A percentile compares a stretch with the other conserved stretches of the same genome.
phyloP scores from a whole-genome alignment of 37 sponge, comb jelly and placozoan genomes.

The Cladorhizidae sp. region DNA sequence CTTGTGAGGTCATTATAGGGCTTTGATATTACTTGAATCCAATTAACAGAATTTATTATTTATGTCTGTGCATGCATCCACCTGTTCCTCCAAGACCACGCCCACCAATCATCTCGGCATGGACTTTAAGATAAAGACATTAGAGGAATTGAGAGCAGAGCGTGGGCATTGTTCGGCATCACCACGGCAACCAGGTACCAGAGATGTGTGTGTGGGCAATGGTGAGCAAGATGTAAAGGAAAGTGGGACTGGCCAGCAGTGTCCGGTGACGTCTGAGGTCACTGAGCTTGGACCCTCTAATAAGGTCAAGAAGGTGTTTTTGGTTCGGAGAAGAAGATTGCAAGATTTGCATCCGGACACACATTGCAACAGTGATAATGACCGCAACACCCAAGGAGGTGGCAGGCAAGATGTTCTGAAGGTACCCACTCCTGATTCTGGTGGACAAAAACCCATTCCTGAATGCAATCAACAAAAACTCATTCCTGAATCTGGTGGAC shows the following conservation, averaged over 20 bases:
- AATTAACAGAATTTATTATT: too few relatives aligned
- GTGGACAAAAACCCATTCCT: too few relatives aligned
- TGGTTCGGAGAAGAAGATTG: too few relatives aligned
- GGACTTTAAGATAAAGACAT: constrained; percentile 53
- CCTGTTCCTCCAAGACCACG: background rate
- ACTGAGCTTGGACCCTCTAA: too few relatives aligned
- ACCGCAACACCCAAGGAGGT: background rate
- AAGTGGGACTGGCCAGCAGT: background rate
- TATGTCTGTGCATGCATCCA: too few relatives aligned
- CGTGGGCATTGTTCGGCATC: constrained; percentile 3
- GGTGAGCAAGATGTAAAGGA: background rate
- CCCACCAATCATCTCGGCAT: background rate
- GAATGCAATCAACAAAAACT: too few relatives aligned
- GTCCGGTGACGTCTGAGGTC: background rate
- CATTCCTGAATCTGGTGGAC: too few relatives aligned
- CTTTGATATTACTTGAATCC: too few relatives aligned
- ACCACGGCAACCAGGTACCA: background rate
- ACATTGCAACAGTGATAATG: too few relatives aligned
- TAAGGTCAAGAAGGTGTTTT: too few relatives aligned
- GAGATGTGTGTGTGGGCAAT: background rate
- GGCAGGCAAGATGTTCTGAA: background rate
- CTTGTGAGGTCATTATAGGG: too few relatives aligned
- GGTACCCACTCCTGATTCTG: background rate
- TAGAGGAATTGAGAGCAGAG: constrained; percentile 63
- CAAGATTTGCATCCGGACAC: too few relatives aligned